Conservation (phyloP, 2,797 vertebrate species). For the Danio tinwini region DNA sequence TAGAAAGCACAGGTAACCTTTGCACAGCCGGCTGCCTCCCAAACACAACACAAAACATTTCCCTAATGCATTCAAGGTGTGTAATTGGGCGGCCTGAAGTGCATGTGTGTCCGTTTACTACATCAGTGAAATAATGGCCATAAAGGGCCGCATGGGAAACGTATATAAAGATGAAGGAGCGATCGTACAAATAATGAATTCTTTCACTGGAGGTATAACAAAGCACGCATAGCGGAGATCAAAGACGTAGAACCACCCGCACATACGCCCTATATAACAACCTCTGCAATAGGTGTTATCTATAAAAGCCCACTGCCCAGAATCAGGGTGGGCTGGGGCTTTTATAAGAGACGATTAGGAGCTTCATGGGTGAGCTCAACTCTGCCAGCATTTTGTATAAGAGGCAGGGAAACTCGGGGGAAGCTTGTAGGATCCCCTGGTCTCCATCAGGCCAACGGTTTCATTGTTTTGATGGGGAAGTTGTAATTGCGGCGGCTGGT, state of each 20-base stretch:
- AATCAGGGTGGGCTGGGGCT: constrained; percentile 72
- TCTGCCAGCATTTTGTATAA: constrained; percentile 47
- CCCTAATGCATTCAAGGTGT: constrained; percentile 80
- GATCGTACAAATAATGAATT: constrained; percentile 74
- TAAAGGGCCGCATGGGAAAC: constrained; percentile 76
- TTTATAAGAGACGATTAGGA: constrained; percentile 56
- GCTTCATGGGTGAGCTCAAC: constrained; percentile 52
- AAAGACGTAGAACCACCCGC: constrained; percentile 54
- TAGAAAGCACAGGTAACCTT: constrained; percentile 67
- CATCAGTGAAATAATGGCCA: constrained; percentile 73
- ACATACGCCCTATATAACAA: constrained; percentile 64
- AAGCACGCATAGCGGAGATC: constrained; percentile 49
- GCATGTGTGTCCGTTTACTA: constrained; percentile 77
- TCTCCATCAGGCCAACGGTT: not conserved
- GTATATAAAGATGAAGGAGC: constrained; percentile 65
- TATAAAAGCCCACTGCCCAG: constrained; percentile 66
- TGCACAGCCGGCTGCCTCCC: constrained; percentile 69
- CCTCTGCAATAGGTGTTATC: constrained; percentile 68
- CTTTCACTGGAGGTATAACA: constrained; percentile 59
- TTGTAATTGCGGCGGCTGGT: constrained; percentile 31
- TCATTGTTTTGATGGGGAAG: constrained; percentile 37
- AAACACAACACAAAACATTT: constrained; percentile 71
- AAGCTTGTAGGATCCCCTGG: constrained; percentile 38
- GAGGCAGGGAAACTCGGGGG: constrained; percentile 30
- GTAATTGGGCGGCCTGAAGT: constrained; percentile 72